Evolutionary conservation across 1,140 invertebrate genomes (phyloP), one percentile per base, ranked within the genome.

Genomic region (Trichonephila clavata): DNA sequence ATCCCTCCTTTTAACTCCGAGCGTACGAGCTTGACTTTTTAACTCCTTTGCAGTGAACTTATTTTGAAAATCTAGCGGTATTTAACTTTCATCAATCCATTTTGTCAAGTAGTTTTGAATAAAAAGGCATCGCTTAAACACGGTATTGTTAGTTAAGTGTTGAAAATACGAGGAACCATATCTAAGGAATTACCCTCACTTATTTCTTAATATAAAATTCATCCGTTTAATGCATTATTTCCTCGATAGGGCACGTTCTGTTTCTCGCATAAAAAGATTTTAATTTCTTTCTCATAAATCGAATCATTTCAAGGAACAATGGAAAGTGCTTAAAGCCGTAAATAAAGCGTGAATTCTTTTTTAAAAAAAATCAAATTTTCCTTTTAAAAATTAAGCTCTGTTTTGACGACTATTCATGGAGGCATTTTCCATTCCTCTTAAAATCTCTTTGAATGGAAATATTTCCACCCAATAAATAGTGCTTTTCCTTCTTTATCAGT

Each of bases 361-460:
- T 1, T n/a, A n/a, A 77, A 77, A 77, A 32, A 8, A 2, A 18
- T 24, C 27, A 39, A 27, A 39, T 32, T 77, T 32, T 32, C 65
- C 65, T 18, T 77, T 27, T 77, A 20, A 32, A 77, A 77, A 77
- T 77, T 39, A 77, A 77, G 27, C 27, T 4, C 27, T 20, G 27
- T 77, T 77, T 77, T 39, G 24, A 20, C 18, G 71, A 39, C 14
- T 32, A 39, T 6, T 77, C 27, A 13, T 14, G 7, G 32, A 77
- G 32, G 71, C 27, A 77, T 77, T 77, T 16, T 68, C 65, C n/a
- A 68, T 68, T 68, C 27, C 65, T n/a, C 21, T 68, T 5, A 68
- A 68, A 68, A 68, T 68, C 65, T 77, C 71, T 77, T 77, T 77
- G 39, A 32, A 39, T 32, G 71, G 32, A 39, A 77, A 39, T 32